phyloP scores from a whole-genome alignment of 2,797 vertebrate species.

The Gorsachius magnificus region DNA sequence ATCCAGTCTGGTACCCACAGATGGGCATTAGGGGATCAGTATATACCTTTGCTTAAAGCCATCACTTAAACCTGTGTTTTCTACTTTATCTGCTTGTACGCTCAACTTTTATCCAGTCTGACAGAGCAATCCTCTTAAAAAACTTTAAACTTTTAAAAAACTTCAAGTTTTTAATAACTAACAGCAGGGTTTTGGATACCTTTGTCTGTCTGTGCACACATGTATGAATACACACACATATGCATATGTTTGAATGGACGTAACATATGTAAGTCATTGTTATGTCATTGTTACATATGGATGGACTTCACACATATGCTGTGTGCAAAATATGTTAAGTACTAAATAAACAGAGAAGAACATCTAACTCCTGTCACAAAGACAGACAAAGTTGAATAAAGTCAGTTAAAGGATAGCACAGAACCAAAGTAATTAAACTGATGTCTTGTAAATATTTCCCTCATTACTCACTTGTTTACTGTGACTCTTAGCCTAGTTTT shows the following conservation, averaged over 20 bases:
- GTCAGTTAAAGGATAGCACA: not conserved
- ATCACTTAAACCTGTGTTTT: not conserved
- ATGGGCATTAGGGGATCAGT: not conserved
- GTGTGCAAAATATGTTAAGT: not conserved
- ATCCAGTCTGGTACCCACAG: not conserved
- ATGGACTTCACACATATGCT: not conserved
- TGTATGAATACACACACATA: not conserved
- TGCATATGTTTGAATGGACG: not conserved
- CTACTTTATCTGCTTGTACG: not conserved
- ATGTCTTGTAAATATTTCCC: slow-evolving; percentile 39
- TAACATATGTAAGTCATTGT: not conserved
- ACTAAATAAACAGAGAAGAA: not conserved
- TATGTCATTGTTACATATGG: no score
- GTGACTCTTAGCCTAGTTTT: slow-evolving; percentile 47
- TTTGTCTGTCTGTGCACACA: not conserved
- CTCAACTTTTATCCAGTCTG: not conserved
- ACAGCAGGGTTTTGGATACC: not conserved
- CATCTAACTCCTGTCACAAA: not conserved
- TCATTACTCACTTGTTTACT: slow-evolving; percentile 59
- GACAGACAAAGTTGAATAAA: not conserved
- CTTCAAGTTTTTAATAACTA: not conserved
- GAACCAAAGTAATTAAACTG: not conserved
- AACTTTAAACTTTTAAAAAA: not conserved
- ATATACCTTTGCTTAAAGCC: not conserved
- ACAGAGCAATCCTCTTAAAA: not conserved